These are phyloP conservation scores for Gonatopus flavifemur DNA, from an alignment of 1,140 invertebrate species.

Conservation along the genomic window DNA sequence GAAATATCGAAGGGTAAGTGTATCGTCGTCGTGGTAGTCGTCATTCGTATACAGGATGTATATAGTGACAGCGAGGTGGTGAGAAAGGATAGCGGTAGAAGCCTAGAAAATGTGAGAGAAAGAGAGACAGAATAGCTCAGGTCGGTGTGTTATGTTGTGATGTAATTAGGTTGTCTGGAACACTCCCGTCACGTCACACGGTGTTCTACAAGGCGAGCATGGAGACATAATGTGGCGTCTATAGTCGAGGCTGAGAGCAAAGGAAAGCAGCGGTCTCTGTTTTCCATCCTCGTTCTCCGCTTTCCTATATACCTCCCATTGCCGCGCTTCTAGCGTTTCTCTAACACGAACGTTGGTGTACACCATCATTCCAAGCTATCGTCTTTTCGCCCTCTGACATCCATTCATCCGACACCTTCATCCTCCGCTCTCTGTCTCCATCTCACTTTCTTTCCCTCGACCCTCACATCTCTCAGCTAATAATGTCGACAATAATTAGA, in stretches of 20 bases:
- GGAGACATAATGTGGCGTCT: slow-evolving; percentile 54
- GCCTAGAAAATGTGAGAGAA: not conserved
- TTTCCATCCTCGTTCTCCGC: no score
- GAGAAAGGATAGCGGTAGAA: no score
- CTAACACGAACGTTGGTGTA: slow-evolving; percentile 7
- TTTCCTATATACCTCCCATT: no score
- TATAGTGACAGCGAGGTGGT: no score
- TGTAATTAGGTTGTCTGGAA: slow-evolving; percentile 60
- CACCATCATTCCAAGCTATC: slow-evolving; percentile 27
- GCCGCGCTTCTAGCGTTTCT: slow-evolving; percentile 6
- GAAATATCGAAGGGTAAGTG: no score
- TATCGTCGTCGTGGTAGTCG: no score
- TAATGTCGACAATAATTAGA: slow-evolving; percentile 39
- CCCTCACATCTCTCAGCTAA: slow-evolving; percentile 15
- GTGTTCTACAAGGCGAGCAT: slow-evolving; percentile 42
- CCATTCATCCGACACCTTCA: slow-evolving; percentile 26
- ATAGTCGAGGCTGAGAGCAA: slow-evolving; percentile 27
- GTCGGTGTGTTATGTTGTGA: slow-evolving; percentile 49
- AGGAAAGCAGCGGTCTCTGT: slow-evolving; percentile 18
- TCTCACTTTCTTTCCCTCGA: not conserved
- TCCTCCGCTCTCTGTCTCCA: slow-evolving; percentile 19
- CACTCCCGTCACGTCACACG: slow-evolving; percentile 56
- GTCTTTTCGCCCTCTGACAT: slow-evolving; percentile 27
- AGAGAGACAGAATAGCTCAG: slow-evolving; percentile 22
- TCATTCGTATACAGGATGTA: no score